phyloP scores from a whole-genome alignment of 1,140 invertebrate genomes.

The Drosophila virilis region DNA sequence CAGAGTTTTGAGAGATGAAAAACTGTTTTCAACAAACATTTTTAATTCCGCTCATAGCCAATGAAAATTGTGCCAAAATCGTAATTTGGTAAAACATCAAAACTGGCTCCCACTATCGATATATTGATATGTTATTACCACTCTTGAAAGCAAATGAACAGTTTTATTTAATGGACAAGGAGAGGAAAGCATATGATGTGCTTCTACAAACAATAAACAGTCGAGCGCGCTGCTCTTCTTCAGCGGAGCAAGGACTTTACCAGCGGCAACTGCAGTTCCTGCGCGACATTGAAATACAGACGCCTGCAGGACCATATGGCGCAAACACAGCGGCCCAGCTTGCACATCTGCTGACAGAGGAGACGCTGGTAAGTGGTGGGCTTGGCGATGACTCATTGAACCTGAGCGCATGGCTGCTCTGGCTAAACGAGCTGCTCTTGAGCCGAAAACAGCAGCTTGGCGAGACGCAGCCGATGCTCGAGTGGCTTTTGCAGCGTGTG shows the following conservation, averaged over 20 bases:
- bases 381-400: slow-evolving; percentile 6
- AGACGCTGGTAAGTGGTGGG: slow-evolving; percentile 5
- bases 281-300: slow-evolving; percentile 27
- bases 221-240: not conserved
- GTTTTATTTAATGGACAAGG: slow-evolving; percentile 54
- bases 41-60: not conserved
- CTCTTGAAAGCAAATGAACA: not conserved
- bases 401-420: slow-evolving; percentile 48
- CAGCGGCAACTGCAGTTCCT: slow-evolving; percentile 47
- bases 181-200: slow-evolving; percentile 42
- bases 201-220: slow-evolving; percentile 34
- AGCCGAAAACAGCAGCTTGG: slow-evolving; percentile 23
- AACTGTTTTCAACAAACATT: not conserved
- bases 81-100: not conserved
- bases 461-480: slow-evolving; percentile 24
- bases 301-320: slow-evolving; percentile 16
- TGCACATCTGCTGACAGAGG: slow-evolving; percentile 41
- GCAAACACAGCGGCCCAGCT: slow-evolving; percentile 30
- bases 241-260: slow-evolving; percentile 1
- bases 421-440: slow-evolving; percentile 52
- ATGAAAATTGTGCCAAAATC: too few relatives aligned
- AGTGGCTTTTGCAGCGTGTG: slow-evolving; percentile 36
- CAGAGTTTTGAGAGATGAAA: too few relatives aligned
- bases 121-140: slow-evolving; percentile 10
- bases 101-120: slow-evolving; percentile 10